Evolutionary conservation across 2,113 vertebrate species (phyloP), one percentile per base, ranked within the genome.

Genomic region (Rhabdomys dilectus): DNA sequence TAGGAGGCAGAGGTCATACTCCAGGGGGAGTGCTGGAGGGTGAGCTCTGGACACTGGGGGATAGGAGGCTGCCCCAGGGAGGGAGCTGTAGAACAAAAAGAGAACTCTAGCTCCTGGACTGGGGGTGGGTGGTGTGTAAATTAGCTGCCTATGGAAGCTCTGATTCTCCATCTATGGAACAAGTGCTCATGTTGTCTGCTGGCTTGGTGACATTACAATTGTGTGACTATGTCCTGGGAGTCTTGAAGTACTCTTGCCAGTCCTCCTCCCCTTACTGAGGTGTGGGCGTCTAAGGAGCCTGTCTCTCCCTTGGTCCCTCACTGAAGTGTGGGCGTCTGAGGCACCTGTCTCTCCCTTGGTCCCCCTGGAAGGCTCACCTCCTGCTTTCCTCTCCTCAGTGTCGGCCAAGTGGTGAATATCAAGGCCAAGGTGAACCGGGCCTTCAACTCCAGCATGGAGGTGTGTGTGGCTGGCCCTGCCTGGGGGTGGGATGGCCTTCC

Each of bases 361-460:
- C 60, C 58, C 17, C 39, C n/a, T 53, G 53, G 58, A 88, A 88
- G 80, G 64, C 91, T 96, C 26, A 96, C 73, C 9, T 95, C 66
- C 21, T 96, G 86, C 91, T 95, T 93, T 96, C 96, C 90, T 90
- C 97, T 98, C 95, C 97, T 62, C 97, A 99, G 99, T 0, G 99
- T 99, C 0, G 99, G 99, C 92, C 99, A 99, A 68, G 99, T 99
- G 58, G 99, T 99, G 96, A 99, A 99, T 98, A 99, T 99, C 98
- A 99, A 99, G 98, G 99, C 99, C 96, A 99, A 99, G 98, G 99
- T 99, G 98, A 99, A 99, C 98, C 98, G 99, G 98, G 99, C 99
- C 94, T 99, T 99, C 97, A 99, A 99, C 68, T 99, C 99, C 92
- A 99, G 99, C 97, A 99, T 99, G 99, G 99, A 99, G 99, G 99